phyloP scores from a whole-genome alignment of 1,140 invertebrate species.

The Leptopilina clavipes region DNA sequence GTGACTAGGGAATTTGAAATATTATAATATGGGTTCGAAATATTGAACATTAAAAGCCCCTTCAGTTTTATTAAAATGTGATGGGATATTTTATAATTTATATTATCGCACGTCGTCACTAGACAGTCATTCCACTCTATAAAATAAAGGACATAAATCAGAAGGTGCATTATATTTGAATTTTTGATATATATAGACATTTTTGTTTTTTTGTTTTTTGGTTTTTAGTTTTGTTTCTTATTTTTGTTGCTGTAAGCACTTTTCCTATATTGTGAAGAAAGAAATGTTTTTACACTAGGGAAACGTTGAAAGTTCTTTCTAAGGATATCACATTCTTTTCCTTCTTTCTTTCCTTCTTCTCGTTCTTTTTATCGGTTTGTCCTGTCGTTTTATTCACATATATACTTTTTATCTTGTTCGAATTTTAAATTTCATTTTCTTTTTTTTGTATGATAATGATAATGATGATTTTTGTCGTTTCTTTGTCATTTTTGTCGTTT shows the following conservation, averaged over 20 bases:
- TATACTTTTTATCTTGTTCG: too few species aligned
- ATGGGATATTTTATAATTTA: not conserved
- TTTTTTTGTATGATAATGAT: too few species aligned
- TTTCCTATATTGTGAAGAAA: not conserved
- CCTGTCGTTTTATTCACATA: too few species aligned
- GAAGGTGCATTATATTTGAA: not conserved
- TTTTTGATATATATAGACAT: not conserved
- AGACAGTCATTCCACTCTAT: not conserved
- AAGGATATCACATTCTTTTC: not conserved
- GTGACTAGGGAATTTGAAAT: not conserved
- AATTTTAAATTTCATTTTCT: too few species aligned
- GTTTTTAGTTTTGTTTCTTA: not conserved
- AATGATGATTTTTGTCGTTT: too few species aligned
- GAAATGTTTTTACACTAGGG: constrained; percentile 3
- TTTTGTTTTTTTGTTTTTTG: too few species aligned
- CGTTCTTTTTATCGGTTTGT: not conserved
- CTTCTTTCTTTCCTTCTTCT: not conserved
- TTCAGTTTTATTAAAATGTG: not conserved
- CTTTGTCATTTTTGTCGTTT: too few species aligned
- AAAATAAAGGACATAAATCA: not conserved
- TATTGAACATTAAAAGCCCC: not conserved
- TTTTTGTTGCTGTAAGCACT: not conserved
- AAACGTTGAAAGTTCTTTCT: not conserved
- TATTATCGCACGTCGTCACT: not conserved
- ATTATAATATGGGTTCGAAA: not conserved